Base-by-base conservation (phyloP, 1,140 invertebrate genomes). In the Hyposmocoma kahamanoa region DNA sequence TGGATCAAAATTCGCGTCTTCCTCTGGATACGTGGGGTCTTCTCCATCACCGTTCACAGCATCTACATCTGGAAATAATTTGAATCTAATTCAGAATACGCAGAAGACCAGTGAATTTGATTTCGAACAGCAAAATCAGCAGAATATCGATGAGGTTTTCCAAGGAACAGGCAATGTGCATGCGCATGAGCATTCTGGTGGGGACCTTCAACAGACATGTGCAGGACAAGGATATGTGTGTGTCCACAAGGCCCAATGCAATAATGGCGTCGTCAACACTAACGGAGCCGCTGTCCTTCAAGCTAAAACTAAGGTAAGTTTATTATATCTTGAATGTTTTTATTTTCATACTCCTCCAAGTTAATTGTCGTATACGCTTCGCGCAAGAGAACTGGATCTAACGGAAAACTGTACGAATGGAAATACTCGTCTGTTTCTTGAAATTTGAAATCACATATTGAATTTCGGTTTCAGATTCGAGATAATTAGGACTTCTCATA, bases 211-310 rank as follows among this genome's bases (percentile, higher is more conserved):
- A 45, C 76, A 86, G 51, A 79, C 82, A 8, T 91, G 90, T 54
- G 72, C 72, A 47, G 88, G 87, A 8, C 66, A 81, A 21, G 88
- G 87, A 36, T 88, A 86, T 62, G 85, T 87, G 32, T 91, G 90
- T 62, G 89, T 90, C 0, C 63, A 83, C 0, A 88, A 87, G 41
- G 48, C 86, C 1, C 82, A 87, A 49, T 91, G 90, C 59, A 71
- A 78, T 50, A 88, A 90, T 49, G 90, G 90, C 42, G 87, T 87
- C 6, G 86, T 89, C 11, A 87, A 73, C 67, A 65, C 65, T 3
- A 84, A 77, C 50, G 80, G 80, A 20, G 77, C 75, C 30, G 84
- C 75, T 15, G 50, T 88, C 0, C 67, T 84, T 13, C 87, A 88
- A 63, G 74, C 87, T 1, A 87, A 78, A 55, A 69, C 69, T 42